These are phyloP conservation scores for Ectemnius cavifrons DNA, from an alignment of 2,888 invertebrate genomes.

Conservation along the genomic window DNA sequence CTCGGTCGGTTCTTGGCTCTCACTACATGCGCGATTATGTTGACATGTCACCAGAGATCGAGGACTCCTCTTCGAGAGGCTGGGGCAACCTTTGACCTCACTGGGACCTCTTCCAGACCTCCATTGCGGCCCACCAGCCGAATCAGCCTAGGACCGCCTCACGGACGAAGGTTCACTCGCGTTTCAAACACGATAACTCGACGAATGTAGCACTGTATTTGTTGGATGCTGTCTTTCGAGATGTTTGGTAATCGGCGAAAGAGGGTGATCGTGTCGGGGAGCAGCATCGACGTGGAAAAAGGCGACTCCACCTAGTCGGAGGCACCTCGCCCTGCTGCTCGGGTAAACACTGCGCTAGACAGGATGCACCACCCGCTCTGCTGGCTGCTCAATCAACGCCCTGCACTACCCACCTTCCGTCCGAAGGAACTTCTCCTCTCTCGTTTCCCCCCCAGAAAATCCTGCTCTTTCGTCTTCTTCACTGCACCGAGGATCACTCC, in stretches of 20 bases:
- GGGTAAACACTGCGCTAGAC: conserved; percentile 62
- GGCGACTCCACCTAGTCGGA: conserved; percentile 52
- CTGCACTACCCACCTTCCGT: conserved; percentile 34
- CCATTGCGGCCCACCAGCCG: too few species aligned
- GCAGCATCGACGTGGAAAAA: conserved; percentile 28
- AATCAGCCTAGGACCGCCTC: too few species aligned
- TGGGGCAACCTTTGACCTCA: too few species aligned
- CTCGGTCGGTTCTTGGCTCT: background rate
- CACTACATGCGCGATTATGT: background rate
- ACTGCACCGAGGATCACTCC: background rate
- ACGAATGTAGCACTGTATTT: too few species aligned
- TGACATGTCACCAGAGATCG: conserved; percentile 3
- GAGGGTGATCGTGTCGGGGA: too few species aligned
- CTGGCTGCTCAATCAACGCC: conserved; percentile 52
- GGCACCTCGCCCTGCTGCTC: conserved; percentile 47
- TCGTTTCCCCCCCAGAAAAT: background rate
- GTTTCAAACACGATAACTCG: too few species aligned
- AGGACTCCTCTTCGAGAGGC: background rate
- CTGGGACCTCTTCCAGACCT: too few species aligned
- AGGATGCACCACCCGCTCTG: conserved; percentile 54
- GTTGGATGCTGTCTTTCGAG: too few species aligned
- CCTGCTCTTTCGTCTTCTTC: background rate
- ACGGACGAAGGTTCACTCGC: too few species aligned
- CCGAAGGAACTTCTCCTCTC: conserved; percentile 8
- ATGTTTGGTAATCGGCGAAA: too few species aligned